Evolutionary conservation across 2,888 invertebrate genomes (phyloP), one percentile per base, ranked within the genome.

Genomic region (Neoitamus cyanurus): DNA sequence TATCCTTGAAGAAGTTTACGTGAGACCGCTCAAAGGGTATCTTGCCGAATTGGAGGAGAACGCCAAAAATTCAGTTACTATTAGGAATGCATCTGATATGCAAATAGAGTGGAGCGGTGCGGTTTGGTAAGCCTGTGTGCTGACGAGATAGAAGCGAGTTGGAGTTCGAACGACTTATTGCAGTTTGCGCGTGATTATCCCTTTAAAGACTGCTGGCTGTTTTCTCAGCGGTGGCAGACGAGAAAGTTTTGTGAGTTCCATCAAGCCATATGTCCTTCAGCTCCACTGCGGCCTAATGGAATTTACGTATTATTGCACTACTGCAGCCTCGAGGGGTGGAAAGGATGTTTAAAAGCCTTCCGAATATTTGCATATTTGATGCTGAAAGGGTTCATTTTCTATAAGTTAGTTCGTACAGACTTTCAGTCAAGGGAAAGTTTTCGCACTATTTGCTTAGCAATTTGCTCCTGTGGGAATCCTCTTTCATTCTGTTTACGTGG

Each of bases 71-170:
- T 7, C 13, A 31, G 7, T 7, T 70, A 4, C 34, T 30, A 25
- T 58, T 58, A 58, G 15, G 58, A 58, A 58, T 58, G 58, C n/a
- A 31, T 70, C 15, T 34, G 70, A 70, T 70, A 70, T 70, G 70
- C 70, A 70, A 70, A 70, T 70, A 4, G 13, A 70, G 31, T 20
- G 20, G 48, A 20, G 58, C 58, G 58, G 15, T 58, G 25, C 15
- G 25, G 58, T 1, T 15, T 58, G 9, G 58, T 58, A 3, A 42
- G n/a, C 1, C n/a, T 15, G 13, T 15, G 1, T n/a, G n/a, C n/a
- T 42, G 13, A 5, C n/a, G 42, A 42, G 13, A 20, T 15, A 58
- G 25, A 58, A 58, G 9, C 20, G 25, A 58, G 58, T 58, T 9
- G 15, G 58, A 58, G 9, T 25, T 58, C 58, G 58, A 46, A 4